A percentile compares a stretch with the other conserved stretches of the same genome.
Conservation (phyloP, 2,888 invertebrate genomes). For the Nezara viridula region DNA sequence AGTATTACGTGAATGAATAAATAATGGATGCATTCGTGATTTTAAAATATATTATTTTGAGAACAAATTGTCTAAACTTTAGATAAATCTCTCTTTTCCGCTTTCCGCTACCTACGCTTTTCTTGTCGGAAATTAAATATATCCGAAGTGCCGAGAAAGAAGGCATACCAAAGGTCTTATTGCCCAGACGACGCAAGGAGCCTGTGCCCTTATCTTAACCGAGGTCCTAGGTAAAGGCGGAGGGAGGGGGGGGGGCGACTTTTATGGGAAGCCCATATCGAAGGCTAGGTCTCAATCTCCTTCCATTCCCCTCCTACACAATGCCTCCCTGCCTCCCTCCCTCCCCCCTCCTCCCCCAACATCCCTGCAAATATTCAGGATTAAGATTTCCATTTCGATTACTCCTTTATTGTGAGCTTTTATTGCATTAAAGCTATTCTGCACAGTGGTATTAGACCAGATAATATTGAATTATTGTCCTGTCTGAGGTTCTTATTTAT, state of each 20-base stretch:
- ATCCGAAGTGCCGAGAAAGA: background rate
- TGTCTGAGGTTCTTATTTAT: background rate
- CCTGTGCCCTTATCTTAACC: background rate
- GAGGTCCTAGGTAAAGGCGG: background rate
- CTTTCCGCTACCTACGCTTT: background rate
- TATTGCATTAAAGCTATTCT: background rate
- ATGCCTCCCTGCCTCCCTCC: background rate
- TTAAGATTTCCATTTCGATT: constrained; percentile 25
- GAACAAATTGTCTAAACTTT: too few species aligned
- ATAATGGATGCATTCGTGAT: too few species aligned
- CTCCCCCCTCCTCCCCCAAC: background rate
- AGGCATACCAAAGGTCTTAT: background rate
- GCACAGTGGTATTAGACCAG: background rate
- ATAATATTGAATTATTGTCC: background rate
- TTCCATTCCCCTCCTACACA: background rate
- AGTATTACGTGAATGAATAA: too few species aligned
- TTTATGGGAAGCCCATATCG: background rate
- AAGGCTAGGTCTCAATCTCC: background rate
- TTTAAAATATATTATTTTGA: too few species aligned
- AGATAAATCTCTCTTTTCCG: background rate
- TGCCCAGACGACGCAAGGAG: background rate
- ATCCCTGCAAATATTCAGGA: background rate
- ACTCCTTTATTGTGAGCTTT: background rate
- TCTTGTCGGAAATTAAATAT: background rate
- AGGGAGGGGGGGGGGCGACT: background rate